Percentiles rank a stretch among this genome's conserved stretches.
phyloP scores from a whole-genome alignment of 2,797 vertebrate genomes.

The Chaetodon trifasciatus region DNA sequence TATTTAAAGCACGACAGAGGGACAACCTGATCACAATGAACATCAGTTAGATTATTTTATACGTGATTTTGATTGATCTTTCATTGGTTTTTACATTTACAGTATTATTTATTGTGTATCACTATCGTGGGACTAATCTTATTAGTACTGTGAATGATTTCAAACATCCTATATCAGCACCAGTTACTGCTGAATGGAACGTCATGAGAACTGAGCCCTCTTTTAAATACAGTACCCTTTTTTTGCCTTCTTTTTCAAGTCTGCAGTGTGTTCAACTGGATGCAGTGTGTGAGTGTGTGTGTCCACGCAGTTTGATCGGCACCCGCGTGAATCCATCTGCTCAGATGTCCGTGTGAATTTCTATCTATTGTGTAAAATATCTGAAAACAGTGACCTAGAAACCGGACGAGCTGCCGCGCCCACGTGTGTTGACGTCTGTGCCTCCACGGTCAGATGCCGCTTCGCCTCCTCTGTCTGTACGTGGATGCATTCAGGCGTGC shows the following conservation, averaged over 20 bases:
- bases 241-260: not conserved
- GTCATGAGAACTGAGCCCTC: not conserved
- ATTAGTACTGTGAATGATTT: not conserved
- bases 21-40: not conserved
- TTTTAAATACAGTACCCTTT: too few relatives aligned
- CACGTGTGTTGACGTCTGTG: not conserved
- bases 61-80: not conserved
- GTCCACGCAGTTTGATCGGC: not conserved
- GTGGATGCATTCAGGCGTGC: constrained; percentile 5
- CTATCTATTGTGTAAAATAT: not conserved
- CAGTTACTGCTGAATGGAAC: not conserved
- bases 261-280: too few relatives aligned
- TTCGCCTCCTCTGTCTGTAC: not conserved
- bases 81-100: not conserved
- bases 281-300: not conserved
- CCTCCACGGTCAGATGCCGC: not conserved
- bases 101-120: not conserved
- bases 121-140: too few relatives aligned
- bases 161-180: not conserved
- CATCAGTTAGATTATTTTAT: not conserved
- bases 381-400: constrained; percentile 13
- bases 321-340: not conserved
- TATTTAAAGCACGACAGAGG: not conserved
- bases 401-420: not conserved
- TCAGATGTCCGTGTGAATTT: not conserved